Base-by-base conservation (phyloP, 2,797 vertebrate species). In the Rhynchonycteris naso region DNA sequence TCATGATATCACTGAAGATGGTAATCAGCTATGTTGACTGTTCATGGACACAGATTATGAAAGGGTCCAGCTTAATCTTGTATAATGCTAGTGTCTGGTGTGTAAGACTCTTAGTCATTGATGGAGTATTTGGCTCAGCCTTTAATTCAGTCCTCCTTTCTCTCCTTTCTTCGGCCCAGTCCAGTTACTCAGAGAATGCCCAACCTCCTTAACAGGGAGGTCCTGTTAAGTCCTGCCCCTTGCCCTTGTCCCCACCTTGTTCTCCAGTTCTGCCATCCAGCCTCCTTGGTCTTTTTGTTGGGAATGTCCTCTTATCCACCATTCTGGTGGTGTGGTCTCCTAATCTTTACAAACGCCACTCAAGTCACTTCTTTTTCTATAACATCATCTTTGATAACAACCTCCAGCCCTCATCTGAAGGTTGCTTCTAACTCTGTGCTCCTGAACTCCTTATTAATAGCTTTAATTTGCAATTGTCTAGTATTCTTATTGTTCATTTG, bases 281-380 rank as follows among this genome's bases (percentile, higher is more conserved):
- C 22, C n/a, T 94, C 43, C 80, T 2, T 28, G 33, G 65, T 52
- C 81, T 61, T 92, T 88, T 74, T 59, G 5, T 54, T 24, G 74
- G 15, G 54, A 54, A 18, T 66, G 22, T 28, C 22, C 9, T 74
- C 71, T 92, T 61, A 61, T 19, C 54, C 22, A 72, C 8, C 54
- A 8, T 56, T 33, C 47, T 78, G 26, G 10, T 24, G 15, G 47
- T 30, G 16, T 80, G 38, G n/a, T 72, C n/a, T 56, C 22, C 26
- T 82, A 50, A 66, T 91, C 61, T 68, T 92, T 81, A 59, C 28
- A 58, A 38, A 58, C 0, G 1, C 65, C 47, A 65, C n/a, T 52
- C 18, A 91, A 89, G 30, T 50, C 54, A 74, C 19, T 58, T 86
- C 33, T 35, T 68, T 65, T 83, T 8, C n/a, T 43, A 0, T 43